Conservation (phyloP, 2,888 invertebrate genomes). For the Oscheius sp. region DNA sequence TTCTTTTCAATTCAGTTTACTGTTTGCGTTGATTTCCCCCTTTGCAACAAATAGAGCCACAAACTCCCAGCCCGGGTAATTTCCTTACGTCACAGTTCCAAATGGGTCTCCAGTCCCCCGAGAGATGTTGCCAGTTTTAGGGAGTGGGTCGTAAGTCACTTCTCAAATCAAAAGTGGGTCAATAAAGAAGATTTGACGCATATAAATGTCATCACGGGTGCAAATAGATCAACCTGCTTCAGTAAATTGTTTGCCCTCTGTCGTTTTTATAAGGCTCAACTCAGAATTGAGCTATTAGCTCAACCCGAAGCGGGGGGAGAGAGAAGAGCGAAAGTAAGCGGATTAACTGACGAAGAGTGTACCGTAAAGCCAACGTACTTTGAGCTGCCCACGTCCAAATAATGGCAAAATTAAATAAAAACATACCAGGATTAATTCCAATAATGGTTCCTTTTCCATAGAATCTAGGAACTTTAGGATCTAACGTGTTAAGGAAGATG, state of each 20-base stretch:
- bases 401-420: neutral
- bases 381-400: neutral
- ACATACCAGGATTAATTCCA: constrained; percentile 89
- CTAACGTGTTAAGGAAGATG: constrained; percentile 91
- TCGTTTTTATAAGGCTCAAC: neutral
- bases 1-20: constrained; percentile 7
- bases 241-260: neutral
- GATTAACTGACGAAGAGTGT: constrained; percentile 13
- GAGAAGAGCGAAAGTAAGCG: neutral
- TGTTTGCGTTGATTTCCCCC: constrained; percentile 27
- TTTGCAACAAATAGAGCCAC: constrained; percentile 19
- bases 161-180: constrained; percentile 13
- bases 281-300: constrained; percentile 15
- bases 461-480: constrained; percentile 87
- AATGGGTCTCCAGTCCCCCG: constrained; percentile 14
- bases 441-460: constrained; percentile 85
- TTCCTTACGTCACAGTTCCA: constrained; percentile 8
- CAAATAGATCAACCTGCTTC: constrained; percentile 7
- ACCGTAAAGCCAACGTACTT: neutral
- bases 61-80: constrained; percentile 11
- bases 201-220: neutral
- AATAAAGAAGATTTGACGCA: constrained; percentile 10
- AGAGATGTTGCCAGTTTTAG: neutral
- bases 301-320: constrained; percentile 5
- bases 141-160: too few relatives aligned